A percentile compares a stretch with the other conserved stretches of the same genome.
Conservation (phyloP, 2,113 vertebrate genomes). For the Hemiprocne comata region DNA sequence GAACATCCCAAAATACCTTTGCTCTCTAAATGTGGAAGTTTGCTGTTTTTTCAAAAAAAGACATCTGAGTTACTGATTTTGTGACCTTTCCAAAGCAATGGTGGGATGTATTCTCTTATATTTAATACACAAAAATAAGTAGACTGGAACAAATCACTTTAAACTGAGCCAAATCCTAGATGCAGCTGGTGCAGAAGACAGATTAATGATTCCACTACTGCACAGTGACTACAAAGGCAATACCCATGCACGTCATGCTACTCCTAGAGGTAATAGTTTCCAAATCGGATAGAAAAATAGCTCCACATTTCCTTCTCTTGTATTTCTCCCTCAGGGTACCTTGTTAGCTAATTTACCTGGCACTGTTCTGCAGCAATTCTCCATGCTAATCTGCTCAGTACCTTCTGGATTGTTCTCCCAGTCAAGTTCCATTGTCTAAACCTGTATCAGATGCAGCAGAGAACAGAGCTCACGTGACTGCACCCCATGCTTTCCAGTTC, state of each 20-base stretch:
- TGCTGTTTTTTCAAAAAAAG: neutral
- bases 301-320: neutral
- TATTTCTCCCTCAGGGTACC: conserved; percentile 7
- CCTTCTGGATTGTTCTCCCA: conserved; percentile 33
- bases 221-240: neutral
- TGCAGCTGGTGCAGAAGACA: neutral
- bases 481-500: neutral
- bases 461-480: neutral
- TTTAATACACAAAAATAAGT: neutral
- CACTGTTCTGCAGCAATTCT: neutral
- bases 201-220: neutral
- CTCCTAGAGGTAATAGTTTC: neutral
- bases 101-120: neutral
- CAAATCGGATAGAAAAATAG: conserved; percentile 28
- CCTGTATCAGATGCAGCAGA: neutral
- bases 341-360: conserved; percentile 23
- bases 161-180: neutral
- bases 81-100: neutral
- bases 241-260: neutral
- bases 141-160: neutral
- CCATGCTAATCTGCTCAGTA: neutral
- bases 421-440: neutral
- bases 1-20: accelerated
- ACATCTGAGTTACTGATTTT: neutral
- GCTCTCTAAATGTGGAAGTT: neutral